phyloP scores from a whole-genome alignment of 2,888 invertebrate genomes.

The Pediacus dermestoides region DNA sequence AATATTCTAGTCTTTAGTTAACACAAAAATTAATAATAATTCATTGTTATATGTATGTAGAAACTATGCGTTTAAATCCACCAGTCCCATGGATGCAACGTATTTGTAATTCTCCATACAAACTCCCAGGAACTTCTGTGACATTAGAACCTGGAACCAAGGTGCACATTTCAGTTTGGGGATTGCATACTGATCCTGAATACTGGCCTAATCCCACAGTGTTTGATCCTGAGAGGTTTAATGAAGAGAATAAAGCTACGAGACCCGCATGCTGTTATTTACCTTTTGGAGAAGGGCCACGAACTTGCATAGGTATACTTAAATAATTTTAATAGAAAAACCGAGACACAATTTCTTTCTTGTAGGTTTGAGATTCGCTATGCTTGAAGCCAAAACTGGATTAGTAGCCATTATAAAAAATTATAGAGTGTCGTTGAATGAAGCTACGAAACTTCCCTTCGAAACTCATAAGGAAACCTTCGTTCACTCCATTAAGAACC shows the following conservation, averaged over 20 bases:
- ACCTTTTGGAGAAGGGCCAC: constrained; percentile 27
- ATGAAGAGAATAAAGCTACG: constrained; percentile 24
- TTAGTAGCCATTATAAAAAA: constrained; percentile 27
- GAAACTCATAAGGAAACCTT: constrained; percentile 18
- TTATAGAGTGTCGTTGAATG: constrained; percentile 26
- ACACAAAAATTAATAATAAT: too few relatives aligned
- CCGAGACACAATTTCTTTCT: too few relatives aligned
- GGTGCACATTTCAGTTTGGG: constrained; percentile 31
- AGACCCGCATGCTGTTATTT: constrained; percentile 18
- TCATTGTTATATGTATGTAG: too few relatives aligned
- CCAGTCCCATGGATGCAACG: constrained; percentile 30
- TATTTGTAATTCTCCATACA: constrained; percentile 34
- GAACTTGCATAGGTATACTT: constrained; percentile 33
- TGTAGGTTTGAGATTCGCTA: constrained; percentile 30
- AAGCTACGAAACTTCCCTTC: constrained; percentile 28
- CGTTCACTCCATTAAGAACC: constrained; percentile 15
- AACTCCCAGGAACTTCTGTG: constrained; percentile 36
- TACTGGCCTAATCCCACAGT: constrained; percentile 36
- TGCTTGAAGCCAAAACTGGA: constrained; percentile 33
- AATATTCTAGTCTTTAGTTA: neutral
- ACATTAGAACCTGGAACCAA: constrained; percentile 38
- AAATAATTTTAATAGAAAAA: too few relatives aligned
- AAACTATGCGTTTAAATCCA: constrained; percentile 44
- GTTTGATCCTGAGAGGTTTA: constrained; percentile 26
- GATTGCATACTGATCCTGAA: constrained; percentile 40